Evolutionary conservation across 1,140 invertebrate genomes (phyloP).

Genomic region (Anastrepha ludens): DNA sequence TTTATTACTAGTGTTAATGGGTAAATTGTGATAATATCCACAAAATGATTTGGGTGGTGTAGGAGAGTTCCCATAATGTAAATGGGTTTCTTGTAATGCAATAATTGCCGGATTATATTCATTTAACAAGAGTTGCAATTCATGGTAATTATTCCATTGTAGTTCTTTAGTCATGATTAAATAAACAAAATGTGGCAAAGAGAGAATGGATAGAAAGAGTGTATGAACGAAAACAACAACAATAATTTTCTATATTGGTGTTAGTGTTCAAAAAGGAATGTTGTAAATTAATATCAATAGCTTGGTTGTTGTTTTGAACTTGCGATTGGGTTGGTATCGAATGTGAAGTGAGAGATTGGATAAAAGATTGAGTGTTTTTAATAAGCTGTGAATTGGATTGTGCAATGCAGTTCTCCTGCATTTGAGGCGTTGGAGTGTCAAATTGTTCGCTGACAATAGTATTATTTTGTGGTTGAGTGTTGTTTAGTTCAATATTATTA

Average conservation of each 20-base stretch:
- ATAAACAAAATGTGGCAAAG: background rate
- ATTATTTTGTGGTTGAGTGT: too few relatives aligned
- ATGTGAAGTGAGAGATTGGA: too few relatives aligned
- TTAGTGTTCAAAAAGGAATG: too few relatives aligned
- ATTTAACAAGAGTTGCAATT: background rate
- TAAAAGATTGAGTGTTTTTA: too few relatives aligned
- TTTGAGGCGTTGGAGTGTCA: too few relatives aligned
- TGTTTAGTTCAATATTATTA: too few relatives aligned
- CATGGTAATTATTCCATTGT: background rate
- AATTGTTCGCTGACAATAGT: too few relatives aligned
- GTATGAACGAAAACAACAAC: background rate
- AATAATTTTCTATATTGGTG: background rate
- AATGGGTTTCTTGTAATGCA: conserved; percentile 38
- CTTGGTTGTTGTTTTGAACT: too few relatives aligned
- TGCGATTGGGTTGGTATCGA: too few relatives aligned
- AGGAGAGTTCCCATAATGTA: background rate
- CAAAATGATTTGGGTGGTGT: conserved; percentile 8
- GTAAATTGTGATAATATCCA: conserved; percentile 22
- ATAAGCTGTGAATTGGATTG: too few relatives aligned
- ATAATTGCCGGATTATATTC: conserved; percentile 16
- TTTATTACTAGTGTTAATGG: conserved; percentile 8
- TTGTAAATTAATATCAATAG: too few relatives aligned
- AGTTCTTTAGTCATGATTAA: background rate
- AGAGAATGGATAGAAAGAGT: background rate
- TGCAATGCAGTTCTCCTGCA: too few relatives aligned